Evolutionary conservation across 2,113 vertebrate genomes (phyloP).

Genomic region (Anseranas semipalmata): DNA sequence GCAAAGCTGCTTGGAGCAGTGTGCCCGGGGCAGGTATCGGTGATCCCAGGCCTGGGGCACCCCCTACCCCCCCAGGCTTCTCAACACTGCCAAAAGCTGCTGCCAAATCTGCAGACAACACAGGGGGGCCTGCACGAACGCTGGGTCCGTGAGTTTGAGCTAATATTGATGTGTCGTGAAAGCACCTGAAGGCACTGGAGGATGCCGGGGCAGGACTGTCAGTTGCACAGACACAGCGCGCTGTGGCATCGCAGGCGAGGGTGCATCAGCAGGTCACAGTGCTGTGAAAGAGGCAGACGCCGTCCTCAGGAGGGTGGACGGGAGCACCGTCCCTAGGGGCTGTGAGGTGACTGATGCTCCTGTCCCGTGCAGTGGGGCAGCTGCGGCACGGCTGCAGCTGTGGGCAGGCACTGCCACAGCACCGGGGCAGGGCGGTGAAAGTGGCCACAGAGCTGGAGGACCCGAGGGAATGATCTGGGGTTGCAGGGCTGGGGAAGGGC

Average conservation of each 20-base stretch:
- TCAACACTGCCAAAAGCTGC: too few species aligned
- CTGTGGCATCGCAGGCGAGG: neutral
- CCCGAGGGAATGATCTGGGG: neutral
- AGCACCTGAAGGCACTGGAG: neutral
- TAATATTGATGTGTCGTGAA: too few species aligned
- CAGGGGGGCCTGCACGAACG: neutral
- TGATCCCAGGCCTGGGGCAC: neutral
- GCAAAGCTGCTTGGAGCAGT: neutral
- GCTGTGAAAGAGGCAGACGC: neutral
- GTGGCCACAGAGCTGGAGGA: neutral
- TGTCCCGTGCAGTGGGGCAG: neutral
- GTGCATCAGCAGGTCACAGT: neutral
- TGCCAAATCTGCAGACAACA: too few species aligned
- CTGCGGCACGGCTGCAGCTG: too few species aligned
- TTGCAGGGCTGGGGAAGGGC: neutral
- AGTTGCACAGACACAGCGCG: neutral
- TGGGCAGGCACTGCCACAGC: neutral
- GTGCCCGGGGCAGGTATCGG: too few species aligned
- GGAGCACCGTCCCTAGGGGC: neutral
- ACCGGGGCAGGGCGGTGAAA: neutral
- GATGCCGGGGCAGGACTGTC: neutral
- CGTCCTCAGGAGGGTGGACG: neutral
- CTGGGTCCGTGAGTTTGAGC: neutral
- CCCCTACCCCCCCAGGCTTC: neutral
- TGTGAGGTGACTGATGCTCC: neutral